Percentiles rank a stretch among this genome's conserved stretches.
phyloP scores from a whole-genome alignment of 1,140 invertebrate genomes.

The Monomorium pharaonis region DNA sequence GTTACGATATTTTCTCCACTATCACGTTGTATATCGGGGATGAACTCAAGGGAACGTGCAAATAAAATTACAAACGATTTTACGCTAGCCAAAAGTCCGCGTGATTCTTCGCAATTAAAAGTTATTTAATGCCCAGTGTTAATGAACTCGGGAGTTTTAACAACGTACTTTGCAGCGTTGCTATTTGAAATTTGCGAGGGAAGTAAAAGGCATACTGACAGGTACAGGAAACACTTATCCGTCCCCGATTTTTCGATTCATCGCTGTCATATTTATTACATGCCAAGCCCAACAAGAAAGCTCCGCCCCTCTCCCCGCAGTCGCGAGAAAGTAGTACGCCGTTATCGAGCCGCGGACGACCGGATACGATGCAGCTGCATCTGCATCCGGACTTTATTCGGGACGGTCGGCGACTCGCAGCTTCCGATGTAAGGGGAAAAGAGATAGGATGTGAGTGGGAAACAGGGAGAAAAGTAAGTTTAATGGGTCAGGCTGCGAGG shows the following conservation, averaged over 20 bases:
- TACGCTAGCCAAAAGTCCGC: neutral
- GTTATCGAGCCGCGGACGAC: conserved; percentile 18
- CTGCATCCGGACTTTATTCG: conserved; percentile 28
- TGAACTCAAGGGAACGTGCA: neutral
- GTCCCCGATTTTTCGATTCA: conserved; percentile 11
- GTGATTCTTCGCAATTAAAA: conserved; percentile 1
- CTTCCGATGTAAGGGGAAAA: neutral
- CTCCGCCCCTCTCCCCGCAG: no score
- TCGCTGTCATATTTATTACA: conserved; percentile 1
- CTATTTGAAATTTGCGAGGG: neutral
- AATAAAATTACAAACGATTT: neutral
- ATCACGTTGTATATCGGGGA: neutral
- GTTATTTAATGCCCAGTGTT: conserved; percentile 19
- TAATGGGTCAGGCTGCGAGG: conserved; percentile 4
- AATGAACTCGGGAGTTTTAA: conserved; percentile 16
- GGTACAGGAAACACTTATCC: neutral
- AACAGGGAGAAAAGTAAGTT: conserved; percentile 44
- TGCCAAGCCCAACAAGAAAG: neutral
- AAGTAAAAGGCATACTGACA: neutral
- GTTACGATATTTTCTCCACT: neutral
- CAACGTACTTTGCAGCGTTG: conserved; percentile 11
- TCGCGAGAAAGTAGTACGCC: conserved; percentile 16
- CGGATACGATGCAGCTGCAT: conserved; percentile 10
- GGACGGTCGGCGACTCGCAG: neutral
- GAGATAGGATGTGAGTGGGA: neutral